These are phyloP conservation scores for Eupleurogrammus muticus DNA, from an alignment of 2,797 vertebrate species.

Conservation along the genomic window DNA sequence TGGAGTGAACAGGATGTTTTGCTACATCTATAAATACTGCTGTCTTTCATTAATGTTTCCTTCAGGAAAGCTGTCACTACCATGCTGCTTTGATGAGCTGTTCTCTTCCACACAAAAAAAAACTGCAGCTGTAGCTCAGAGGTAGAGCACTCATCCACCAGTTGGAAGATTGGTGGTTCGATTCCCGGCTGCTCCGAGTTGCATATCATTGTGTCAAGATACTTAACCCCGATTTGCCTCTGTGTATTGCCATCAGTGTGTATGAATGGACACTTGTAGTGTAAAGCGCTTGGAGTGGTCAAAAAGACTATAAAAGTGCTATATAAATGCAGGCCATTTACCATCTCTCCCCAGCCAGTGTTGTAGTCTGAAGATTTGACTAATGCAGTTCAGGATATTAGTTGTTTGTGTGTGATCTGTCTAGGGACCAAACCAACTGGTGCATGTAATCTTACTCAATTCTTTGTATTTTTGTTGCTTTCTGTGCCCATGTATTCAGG, in stretches of 20 bases:
- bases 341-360: too few species aligned
- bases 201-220: too few species aligned
- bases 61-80: constrained; percentile 53
- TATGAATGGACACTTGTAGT: too few species aligned
- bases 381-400: background rate
- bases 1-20: constrained; percentile 63
- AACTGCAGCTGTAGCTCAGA: too few species aligned
- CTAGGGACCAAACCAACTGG: background rate
- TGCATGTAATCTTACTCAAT: background rate
- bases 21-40: constrained; percentile 60
- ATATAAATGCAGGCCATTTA: too few species aligned
- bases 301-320: too few species aligned
- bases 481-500: background rate
- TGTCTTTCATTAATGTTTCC: constrained; percentile 38
- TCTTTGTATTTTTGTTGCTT: background rate
- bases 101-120: constrained; percentile 28
- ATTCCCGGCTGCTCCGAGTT: too few species aligned
- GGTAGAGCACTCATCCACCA: too few species aligned
- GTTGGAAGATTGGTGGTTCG: too few species aligned
- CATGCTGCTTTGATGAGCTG: constrained; percentile 33
- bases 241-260: too few species aligned
- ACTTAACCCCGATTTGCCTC: too few species aligned
- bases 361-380: constrained; percentile 4
- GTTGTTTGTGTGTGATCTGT: constrained; percentile 1
- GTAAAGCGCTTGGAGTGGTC: too few species aligned